A percentile compares a stretch with the other conserved stretches of the same genome.
Evolutionary conservation across 2,113 vertebrate species (phyloP).

Genomic region (Calidris pygmaea): DNA sequence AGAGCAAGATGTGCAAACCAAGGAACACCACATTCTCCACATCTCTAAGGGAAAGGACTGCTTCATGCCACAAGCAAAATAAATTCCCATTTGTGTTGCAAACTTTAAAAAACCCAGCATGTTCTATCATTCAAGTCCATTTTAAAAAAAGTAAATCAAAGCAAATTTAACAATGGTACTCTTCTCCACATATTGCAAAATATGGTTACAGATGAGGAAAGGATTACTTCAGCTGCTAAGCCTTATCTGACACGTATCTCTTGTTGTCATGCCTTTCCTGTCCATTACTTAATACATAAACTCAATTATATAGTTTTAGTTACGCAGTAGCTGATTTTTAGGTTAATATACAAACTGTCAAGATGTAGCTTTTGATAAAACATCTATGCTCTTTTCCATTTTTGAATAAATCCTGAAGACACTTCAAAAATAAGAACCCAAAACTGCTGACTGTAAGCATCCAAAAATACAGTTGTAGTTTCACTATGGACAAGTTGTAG

Average conservation of each 20-base stretch:
- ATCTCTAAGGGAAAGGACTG: constrained; percentile 22
- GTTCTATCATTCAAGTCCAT: constrained; percentile 8
- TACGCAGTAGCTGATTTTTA: constrained; percentile 56
- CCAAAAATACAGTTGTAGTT: constrained; percentile 81
- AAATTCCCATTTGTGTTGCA: constrained; percentile 14
- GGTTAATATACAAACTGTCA: constrained; percentile 63
- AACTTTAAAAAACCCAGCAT: constrained; percentile 16
- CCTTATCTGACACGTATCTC: constrained; percentile 48
- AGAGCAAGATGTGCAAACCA: constrained; percentile 67
- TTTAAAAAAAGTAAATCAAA: constrained; percentile 45
- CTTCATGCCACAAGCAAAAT: constrained; percentile 63
- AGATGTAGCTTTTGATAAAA: constrained; percentile 66
- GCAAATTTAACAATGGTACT: constrained; percentile 50
- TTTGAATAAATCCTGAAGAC: constrained; percentile 69
- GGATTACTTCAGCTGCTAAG: constrained; percentile 60
- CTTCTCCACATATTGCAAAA: constrained; percentile 72
- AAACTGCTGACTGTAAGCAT: constrained; percentile 75
- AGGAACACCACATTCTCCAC: constrained; percentile 26
- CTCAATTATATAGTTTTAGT: constrained; percentile 58
- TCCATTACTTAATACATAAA: constrained; percentile 48
- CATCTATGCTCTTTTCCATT: constrained; percentile 65
- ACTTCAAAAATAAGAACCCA: constrained; percentile 71
- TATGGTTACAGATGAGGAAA: constrained; percentile 52
- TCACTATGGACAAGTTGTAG: constrained; percentile 77
- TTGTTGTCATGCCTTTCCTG: constrained; percentile 59